Evolutionary conservation across 92 coral and sea anemone species (phyloP), one percentile per base, ranked within the genome.

Genomic region (Zoanthus sociatus): DNA sequence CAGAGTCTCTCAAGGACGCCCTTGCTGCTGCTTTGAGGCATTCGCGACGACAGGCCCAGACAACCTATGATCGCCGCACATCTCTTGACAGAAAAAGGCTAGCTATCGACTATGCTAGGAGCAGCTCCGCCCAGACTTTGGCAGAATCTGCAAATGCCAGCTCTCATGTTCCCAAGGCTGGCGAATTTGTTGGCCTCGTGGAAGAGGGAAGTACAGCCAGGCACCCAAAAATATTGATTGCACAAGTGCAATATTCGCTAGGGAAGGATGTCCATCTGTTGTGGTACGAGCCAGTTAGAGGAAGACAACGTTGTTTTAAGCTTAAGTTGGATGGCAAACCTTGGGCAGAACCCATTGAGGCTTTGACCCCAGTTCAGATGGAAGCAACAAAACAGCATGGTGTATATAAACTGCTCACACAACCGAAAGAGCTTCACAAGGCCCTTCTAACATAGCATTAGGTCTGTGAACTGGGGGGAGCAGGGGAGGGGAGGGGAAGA

Each of bases 191-290:
- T 37, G 18, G 79, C 15, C 61, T 75, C 7, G 61, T 46, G 50
- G 55, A 75, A 18, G 16, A 75, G 13, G 33, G 37, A 0, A 75
- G 79, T 50, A 75, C 79, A 48, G 60, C 13, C 2, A 71, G 50
- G 76, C 76, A 14, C 46, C 76, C 76, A 3, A 71, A 71, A 37
- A 48, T 75, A 17, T 21, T 75, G 31, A 42, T 75, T 0, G 79
- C 55, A 17, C 79, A 50, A 50, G 79, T 48, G 6, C 79, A 47
- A 16, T 75, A 75, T 75, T 75, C 26, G 8, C 14, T 16, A 4
- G 79, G 79, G 26, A 75, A 50, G 48, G 61, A 75, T 47, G 33
- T 75, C 61, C 79, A 75, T 47, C 44, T 75, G 61, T 48, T 75
- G 16, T 75, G 79, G 79, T 75, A 47, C 30, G 58, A 75, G 60